phyloP scores from a whole-genome alignment of 1,140 invertebrate genomes.

The Diorhabda sublineata region DNA sequence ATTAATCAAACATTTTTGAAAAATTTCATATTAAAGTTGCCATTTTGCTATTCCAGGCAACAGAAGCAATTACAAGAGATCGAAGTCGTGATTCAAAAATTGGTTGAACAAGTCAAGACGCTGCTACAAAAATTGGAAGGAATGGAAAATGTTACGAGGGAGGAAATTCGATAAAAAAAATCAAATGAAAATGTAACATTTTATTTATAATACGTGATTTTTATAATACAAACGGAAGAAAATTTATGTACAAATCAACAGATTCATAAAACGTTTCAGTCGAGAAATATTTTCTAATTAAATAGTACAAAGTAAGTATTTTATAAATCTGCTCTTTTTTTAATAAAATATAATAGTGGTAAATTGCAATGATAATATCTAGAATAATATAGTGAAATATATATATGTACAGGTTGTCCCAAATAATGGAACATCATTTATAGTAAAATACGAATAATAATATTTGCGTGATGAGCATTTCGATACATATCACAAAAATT shows the following conservation, averaged over 20 bases:
- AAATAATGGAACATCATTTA: background rate
- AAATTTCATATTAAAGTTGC: too few species aligned
- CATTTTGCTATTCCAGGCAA: slow-evolving; percentile 30
- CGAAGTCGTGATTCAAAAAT: slow-evolving; percentile 26
- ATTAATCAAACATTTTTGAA: too few species aligned
- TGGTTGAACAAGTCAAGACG: slow-evolving; percentile 25
- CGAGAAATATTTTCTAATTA: slow-evolving; percentile 20
- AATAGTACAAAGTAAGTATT: slow-evolving; percentile 25
- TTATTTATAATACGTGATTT: slow-evolving; percentile 20
- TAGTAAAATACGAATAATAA: slow-evolving; percentile 13
- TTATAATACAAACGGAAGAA: slow-evolving; percentile 33
- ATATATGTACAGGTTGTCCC: too few species aligned
- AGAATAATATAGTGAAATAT: slow-evolving; percentile 14
- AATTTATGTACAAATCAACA: slow-evolving; percentile 32
- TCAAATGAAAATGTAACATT: slow-evolving; percentile 17
- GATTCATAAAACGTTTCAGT: slow-evolving; percentile 36
- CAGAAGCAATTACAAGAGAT: slow-evolving; percentile 34
- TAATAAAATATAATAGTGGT: background rate
- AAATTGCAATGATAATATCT: slow-evolving; percentile 8
- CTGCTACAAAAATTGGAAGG: slow-evolving; percentile 28
- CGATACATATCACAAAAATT: slow-evolving; percentile 42
- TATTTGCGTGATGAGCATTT: slow-evolving; percentile 42
- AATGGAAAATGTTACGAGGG: slow-evolving; percentile 27
- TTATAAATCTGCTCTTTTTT: slow-evolving; percentile 27
- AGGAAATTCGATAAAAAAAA: slow-evolving; percentile 7